Percentiles rank a stretch among this genome's conserved stretches.
phyloP scores from a whole-genome alignment of 2,888 invertebrate species.

The Amphipyra tragopoginis region DNA sequence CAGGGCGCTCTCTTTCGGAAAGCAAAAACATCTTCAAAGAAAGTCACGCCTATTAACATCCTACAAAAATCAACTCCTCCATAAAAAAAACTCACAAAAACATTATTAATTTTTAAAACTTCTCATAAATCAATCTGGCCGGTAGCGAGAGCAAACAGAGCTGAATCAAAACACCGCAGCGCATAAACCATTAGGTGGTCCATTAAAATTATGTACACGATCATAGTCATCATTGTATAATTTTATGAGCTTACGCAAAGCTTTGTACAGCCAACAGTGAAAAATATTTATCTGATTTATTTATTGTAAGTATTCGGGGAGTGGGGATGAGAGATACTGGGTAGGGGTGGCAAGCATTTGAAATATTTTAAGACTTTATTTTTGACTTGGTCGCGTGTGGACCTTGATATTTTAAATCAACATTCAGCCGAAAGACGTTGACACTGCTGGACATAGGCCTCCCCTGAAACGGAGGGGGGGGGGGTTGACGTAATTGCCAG shows the following conservation, averaged over 20 bases:
- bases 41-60: background rate
- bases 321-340: constrained; percentile 47
- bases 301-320: constrained; percentile 69
- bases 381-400: no score
- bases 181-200: constrained; percentile 60
- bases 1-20: no score
- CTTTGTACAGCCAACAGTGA: constrained; percentile 71
- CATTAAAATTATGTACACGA: constrained; percentile 60
- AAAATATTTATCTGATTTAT: constrained; percentile 80
- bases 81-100: constrained; percentile 6
- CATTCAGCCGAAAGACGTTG: no score
- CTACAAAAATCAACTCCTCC: background rate
- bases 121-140: constrained; percentile 46
- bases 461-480: no score
- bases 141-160: constrained; percentile 38
- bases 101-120: constrained; percentile 40
- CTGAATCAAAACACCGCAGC: constrained; percentile 48
- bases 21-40: no score
- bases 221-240: constrained; percentile 63
- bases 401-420: no score
- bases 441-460: no score
- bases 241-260: constrained; percentile 66
- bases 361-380: no score
- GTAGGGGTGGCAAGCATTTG: constrained; percentile 32
- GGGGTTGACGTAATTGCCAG: no score